Evolutionary conservation across 2,113 vertebrate species (phyloP).

Genomic region (Rutilus rutilus): DNA sequence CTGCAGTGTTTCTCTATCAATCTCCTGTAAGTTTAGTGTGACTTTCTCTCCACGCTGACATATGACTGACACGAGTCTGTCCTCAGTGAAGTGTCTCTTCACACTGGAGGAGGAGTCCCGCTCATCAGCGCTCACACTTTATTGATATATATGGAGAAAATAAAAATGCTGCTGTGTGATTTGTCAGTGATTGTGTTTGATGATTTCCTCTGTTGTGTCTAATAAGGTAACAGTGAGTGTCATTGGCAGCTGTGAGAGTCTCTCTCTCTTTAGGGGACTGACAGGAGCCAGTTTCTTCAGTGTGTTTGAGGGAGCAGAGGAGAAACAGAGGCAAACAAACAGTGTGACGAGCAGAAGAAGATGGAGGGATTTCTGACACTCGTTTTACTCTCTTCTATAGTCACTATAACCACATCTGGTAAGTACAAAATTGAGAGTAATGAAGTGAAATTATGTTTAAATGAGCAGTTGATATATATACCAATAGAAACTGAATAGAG

Average conservation of each 20-base stretch:
- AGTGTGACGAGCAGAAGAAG: background rate
- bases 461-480: too few species aligned
- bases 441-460: too few species aligned
- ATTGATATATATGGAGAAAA: constrained; percentile 50
- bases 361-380: background rate
- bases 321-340: background rate
- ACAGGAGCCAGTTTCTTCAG: constrained; percentile 25
- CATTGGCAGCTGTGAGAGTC: constrained; percentile 32
- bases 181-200: constrained; percentile 40
- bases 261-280: constrained; percentile 12
- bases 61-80: background rate
- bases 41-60: background rate
- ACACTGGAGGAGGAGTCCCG: constrained; percentile 24
- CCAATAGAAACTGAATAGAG: too few species aligned
- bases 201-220: constrained; percentile 33
- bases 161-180: constrained; percentile 28
- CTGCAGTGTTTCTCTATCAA: background rate
- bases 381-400: background rate
- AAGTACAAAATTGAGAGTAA: too few species aligned
- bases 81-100: background rate
- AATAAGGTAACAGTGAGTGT: constrained; percentile 45
- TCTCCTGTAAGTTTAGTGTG: background rate
- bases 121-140: constrained; percentile 15
- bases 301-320: background rate
- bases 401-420: background rate